These are phyloP conservation scores for Zapornia atra DNA, from an alignment of 2,113 vertebrate species.

Conservation along the genomic window DNA sequence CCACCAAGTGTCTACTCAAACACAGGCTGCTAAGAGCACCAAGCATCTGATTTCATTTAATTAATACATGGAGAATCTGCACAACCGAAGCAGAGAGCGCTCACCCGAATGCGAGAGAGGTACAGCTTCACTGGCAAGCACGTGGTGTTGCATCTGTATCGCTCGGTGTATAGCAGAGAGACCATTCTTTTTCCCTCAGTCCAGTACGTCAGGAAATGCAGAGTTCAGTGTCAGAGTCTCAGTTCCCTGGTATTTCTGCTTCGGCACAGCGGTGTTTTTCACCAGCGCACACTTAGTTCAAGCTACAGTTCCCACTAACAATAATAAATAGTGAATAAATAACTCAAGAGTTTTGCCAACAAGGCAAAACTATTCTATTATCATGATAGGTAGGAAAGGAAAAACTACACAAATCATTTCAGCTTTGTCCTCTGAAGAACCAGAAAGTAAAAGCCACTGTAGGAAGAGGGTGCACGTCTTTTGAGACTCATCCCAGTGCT, in stretches of 20 bases:
- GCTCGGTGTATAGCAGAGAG: background rate
- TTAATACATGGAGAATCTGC: background rate
- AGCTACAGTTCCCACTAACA: background rate
- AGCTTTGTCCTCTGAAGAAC: background rate
- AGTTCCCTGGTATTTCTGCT: background rate
- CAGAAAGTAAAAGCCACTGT: background rate
- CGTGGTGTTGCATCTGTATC: background rate
- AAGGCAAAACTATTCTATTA: background rate
- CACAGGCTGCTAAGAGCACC: background rate
- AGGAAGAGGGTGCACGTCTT: background rate
- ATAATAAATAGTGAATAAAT: background rate
- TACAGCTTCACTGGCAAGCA: background rate
- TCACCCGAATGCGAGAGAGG: background rate
- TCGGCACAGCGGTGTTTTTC: background rate
- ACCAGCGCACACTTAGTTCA: background rate
- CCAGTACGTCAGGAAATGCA: background rate
- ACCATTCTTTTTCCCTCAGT: background rate
- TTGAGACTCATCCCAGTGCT: background rate
- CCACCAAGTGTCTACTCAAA: conserved; percentile 53
- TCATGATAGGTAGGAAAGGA: background rate
- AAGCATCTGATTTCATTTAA: background rate
- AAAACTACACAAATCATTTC: background rate
- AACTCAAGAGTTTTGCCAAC: background rate
- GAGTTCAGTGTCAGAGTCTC: background rate
- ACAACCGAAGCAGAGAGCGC: background rate